Evolutionary conservation across 1,140 invertebrate species (phyloP), one percentile per base, ranked within the genome.

Genomic region (Drosophila tristis): DNA sequence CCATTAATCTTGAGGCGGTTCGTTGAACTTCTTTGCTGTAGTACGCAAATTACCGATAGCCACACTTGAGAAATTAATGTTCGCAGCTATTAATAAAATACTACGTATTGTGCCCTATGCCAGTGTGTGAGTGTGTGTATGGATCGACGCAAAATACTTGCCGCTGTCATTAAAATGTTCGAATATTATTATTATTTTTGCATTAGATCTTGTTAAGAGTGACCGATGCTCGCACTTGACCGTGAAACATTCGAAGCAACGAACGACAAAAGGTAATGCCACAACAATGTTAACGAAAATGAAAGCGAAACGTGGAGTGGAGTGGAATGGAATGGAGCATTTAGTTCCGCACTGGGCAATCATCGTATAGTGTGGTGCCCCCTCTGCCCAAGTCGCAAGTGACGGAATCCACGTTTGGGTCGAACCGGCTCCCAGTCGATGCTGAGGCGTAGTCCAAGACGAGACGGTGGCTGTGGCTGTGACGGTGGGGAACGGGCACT

Each of bases 1-100:
- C 51, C 56, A 70, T 55, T 53, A 61, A 53, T 61, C 61, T 73
- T 64, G 61, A 56, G 48, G 35, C 62, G 16, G 51, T 86, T 86
- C 81, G 63, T 80, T 89, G 84, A 89, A 89, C 84, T 67, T 39
- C 45, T 9, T 0, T 9, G 42, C 49, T 51, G 23, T 79, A 76
- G 76, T 89, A 89, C 84, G 85, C 85, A 89, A 89, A 90, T 80
- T 89, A 89, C 84, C 84, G 84, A 89, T 89, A 89, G 58, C 56
- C 67, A 77, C 31, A 31, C 76, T 84, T 77, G 53, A 75, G 50
- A 63, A 73, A 85, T 67, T 53, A 65, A 82, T 60, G 53, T 50
- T 76, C 44, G 26, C 31, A 61, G 64, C 67, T 70, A 85, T 71
- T 77, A 77, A 68, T 73, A 80, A 73, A 62, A 63, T 60, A 20